phyloP scores from a whole-genome alignment of 2,888 invertebrate species.

The Sphaerophoria taeniata region DNA sequence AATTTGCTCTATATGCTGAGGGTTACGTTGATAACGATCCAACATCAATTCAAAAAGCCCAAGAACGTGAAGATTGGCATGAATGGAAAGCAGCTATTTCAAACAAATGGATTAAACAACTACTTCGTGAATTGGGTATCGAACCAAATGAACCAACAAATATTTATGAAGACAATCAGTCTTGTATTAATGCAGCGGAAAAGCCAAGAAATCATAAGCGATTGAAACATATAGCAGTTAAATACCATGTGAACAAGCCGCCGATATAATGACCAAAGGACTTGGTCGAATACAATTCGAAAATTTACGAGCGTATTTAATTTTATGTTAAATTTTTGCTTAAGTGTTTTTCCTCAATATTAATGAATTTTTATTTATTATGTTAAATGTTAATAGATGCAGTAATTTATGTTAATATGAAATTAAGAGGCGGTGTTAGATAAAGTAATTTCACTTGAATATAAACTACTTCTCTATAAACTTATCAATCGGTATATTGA shows the following conservation, averaged over 20 bases:
- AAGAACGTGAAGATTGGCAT: slow-evolving; percentile 21
- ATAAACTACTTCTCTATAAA: no score
- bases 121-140: slow-evolving; percentile 23
- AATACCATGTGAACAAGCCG: slow-evolving; percentile 20
- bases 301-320: not conserved
- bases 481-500: no score
- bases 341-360: no score
- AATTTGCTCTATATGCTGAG: slow-evolving; percentile 41
- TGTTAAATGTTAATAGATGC: no score
- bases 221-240: slow-evolving; percentile 19
- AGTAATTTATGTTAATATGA: no score
- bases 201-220: slow-evolving; percentile 36
- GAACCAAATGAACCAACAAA: slow-evolving; percentile 14
- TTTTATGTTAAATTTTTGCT: slow-evolving; percentile 60
- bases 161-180: slow-evolving; percentile 45
- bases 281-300: not conserved
- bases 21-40: slow-evolving; percentile 41
- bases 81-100: slow-evolving; percentile 67
- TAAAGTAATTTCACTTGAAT: no score
- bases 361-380: no score
- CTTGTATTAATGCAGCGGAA: slow-evolving; percentile 42
- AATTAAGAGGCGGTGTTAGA: no score
- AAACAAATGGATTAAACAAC: slow-evolving; percentile 48
- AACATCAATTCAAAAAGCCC: slow-evolving; percentile 38
- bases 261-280: slow-evolving; percentile 42